Evolutionary conservation across 2,113 vertebrate species (phyloP).

Genomic region (Macroglossus sobrinus): DNA sequence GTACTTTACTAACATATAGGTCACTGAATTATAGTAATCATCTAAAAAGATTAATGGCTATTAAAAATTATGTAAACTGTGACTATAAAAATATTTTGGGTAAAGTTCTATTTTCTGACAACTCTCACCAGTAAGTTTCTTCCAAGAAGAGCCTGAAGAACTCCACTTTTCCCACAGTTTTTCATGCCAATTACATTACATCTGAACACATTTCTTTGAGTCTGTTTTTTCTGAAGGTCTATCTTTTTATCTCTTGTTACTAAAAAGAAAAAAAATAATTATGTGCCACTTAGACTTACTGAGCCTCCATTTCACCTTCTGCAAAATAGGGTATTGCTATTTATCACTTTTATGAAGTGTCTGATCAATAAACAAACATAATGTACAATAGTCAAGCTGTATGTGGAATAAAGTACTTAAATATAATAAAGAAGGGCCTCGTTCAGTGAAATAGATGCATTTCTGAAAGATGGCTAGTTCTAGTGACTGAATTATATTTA

Average conservation of each 20-base stretch:
- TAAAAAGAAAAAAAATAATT: constrained; percentile 73
- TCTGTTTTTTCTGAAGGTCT: constrained; percentile 98
- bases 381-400: neutral
- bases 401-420: constrained; percentile 1
- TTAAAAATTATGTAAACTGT: neutral
- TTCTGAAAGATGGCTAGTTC: neutral
- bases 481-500: neutral
- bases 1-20: neutral
- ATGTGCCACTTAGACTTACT: neutral
- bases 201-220: constrained; percentile 96
- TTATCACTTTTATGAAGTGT: neutral
- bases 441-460: neutral
- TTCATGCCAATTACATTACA: constrained; percentile 94
- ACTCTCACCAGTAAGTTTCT: constrained; percentile 90
- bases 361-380: neutral
- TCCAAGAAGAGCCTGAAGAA: constrained; percentile 95
- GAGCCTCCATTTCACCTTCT: neutral
- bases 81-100: constrained; percentile 19
- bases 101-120: constrained; percentile 30
- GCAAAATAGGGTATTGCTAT: neutral
- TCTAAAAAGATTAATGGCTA: neutral
- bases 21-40: neutral
- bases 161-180: constrained; percentile 92
- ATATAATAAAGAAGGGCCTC: neutral
- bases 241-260: constrained; percentile 98